Percentiles rank a stretch among this genome's conserved stretches.
Evolutionary conservation across 1,140 invertebrate species (phyloP).

Genomic region (Drosophila paulistorum): DNA sequence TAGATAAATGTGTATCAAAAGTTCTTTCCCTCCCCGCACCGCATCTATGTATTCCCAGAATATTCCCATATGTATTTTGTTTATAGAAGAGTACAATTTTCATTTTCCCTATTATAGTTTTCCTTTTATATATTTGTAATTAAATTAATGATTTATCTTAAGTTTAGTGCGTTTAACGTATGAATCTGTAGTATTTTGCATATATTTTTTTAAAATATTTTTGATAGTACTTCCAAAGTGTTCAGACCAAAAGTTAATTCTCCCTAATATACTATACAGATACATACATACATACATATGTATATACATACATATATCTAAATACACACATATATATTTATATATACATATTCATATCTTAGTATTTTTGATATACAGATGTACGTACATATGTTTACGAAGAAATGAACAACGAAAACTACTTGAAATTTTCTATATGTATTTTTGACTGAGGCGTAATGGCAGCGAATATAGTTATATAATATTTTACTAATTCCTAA

Average conservation of each 20-base stretch:
- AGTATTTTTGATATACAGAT: slow-evolving; percentile 5
- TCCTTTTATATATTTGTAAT: slow-evolving; percentile 39
- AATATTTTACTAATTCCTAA: slow-evolving; percentile 45
- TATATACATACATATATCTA: slow-evolving; percentile 1
- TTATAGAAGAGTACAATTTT: slow-evolving; percentile 69
- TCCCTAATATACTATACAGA: slow-evolving; percentile 29
- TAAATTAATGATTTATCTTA: slow-evolving; percentile 37
- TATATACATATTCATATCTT: neutral
- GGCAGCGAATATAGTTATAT: slow-evolving; percentile 65
- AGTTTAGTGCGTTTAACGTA: slow-evolving; percentile 53
- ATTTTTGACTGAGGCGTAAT: slow-evolving; percentile 63
- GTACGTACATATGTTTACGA: slow-evolving; percentile 35
- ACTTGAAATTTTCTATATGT: slow-evolving; percentile 53
- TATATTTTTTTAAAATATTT: slow-evolving; percentile 50
- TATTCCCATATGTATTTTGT: slow-evolving; percentile 38
- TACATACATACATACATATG: slow-evolving; percentile 18
- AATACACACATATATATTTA: neutral
- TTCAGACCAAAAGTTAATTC: slow-evolving; percentile 74
- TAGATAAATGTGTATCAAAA: neutral
- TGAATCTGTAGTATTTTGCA: slow-evolving; percentile 20
- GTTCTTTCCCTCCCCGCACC: slow-evolving; percentile 35
- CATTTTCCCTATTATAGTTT: slow-evolving; percentile 41
- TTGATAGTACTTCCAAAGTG: slow-evolving; percentile 76
- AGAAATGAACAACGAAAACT: slow-evolving; percentile 63
- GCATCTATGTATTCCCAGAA: slow-evolving; percentile 1